Evolutionary conservation across 2,113 vertebrate species (phyloP).

Genomic region (Mus pahari): DNA sequence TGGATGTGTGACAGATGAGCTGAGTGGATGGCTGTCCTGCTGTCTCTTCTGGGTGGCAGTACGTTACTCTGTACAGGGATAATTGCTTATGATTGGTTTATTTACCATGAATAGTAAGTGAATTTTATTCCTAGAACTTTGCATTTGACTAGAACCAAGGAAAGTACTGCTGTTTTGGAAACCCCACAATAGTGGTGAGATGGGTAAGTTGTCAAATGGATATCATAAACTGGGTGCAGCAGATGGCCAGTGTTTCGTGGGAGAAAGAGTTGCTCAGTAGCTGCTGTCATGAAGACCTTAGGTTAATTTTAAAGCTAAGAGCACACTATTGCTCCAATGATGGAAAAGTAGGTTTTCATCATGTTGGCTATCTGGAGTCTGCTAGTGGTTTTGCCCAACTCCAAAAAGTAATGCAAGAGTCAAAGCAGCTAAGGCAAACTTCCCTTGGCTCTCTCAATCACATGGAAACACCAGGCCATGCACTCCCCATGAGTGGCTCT

Average conservation of each 20-base stretch:
- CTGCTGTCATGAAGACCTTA: not conserved
- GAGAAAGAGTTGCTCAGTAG: not conserved
- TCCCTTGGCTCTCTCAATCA: not conserved
- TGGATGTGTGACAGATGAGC: not conserved
- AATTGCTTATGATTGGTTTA: not conserved
- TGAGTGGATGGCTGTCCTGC: not conserved
- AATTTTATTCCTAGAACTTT: not conserved
- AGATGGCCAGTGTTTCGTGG: not conserved
- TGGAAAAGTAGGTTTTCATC: not conserved
- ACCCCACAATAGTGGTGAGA: not conserved
- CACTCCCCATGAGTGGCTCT: not conserved
- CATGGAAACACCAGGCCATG: not conserved
- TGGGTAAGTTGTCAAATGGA: not conserved
- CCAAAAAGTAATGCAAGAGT: not conserved
- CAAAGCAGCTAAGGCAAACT: not conserved
- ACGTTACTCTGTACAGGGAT: not conserved
- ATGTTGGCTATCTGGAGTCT: not conserved
- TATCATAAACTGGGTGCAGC: not conserved
- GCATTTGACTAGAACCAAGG: not conserved
- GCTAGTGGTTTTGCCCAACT: not conserved
- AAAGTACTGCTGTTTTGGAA: not conserved
- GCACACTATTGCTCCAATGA: not conserved
- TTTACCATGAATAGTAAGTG: not conserved
- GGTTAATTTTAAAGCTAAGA: not conserved
- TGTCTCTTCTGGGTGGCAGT: not conserved